Base-by-base conservation (phyloP, 2,888 invertebrate genomes). In the Pegoplata infirma region DNA sequence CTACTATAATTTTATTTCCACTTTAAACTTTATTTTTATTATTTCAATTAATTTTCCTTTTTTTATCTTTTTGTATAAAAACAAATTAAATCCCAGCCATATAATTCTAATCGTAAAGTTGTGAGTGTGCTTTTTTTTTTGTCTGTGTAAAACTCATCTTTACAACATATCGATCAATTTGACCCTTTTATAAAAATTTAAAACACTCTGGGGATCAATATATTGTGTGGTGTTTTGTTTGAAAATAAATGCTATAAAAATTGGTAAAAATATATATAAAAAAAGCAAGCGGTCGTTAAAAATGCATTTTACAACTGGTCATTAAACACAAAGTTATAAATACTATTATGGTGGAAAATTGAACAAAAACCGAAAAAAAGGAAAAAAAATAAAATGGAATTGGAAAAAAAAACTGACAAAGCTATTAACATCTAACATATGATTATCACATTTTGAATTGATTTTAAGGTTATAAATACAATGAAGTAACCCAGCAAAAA, bases 301-400 rank as follows among this genome's bases (percentile, higher is more conserved):
- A 61, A 46, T 63, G 53, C 55, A 71, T 63, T 71, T 53, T 59
- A 71, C 19, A 61, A 46, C 36, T 21, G 46, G 53, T 16, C 46
- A 69, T 59, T 59, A 59, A 69, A 59, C 21, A 49, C 25, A 25
- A 61, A 53, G 21, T 53, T 46, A 46, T 28, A 14, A 19, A 55
- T 23, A 32, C 32, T 32, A 3, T 3, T 32, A 32, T 32, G 3
- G 12, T 10, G 10, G 32, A n/a, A n/a, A n/a, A n/a, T n/a, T n/a
- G n/a, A n/a, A n/a, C 32, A 32, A 28, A 10, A 1, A 32, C 2
- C 5, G 1, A 32, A 32, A 32, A 32, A 32, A 32, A 10, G 2
- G 10, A 32, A n/a, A n/a, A n/a, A n/a, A n/a, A 32, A 8, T 32
- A 32, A 32, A 32, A 32, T n/a, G 32, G 8, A 32, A 32, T 10